Evolutionary conservation across 2,797 vertebrate species (phyloP), one percentile per base, ranked within the genome.

Genomic region (Lateolabrax maculatus): DNA sequence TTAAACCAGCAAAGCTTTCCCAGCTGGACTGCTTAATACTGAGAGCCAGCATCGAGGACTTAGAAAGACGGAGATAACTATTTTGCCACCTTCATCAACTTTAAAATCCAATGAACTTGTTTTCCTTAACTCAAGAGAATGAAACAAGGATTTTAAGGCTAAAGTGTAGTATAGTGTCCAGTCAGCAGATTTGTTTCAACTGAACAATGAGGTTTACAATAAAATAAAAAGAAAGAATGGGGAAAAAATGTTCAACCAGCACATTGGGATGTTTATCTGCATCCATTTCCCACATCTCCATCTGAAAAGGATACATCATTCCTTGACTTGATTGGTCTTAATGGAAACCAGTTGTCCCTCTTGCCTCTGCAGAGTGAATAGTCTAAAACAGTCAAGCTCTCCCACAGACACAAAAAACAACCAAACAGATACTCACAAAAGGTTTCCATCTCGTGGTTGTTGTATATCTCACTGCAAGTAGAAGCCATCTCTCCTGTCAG

Each of bases 341-440:
- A 92, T 90, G 49, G 69, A 80, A 88, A 92, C 77, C 87, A 91
- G 86, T 77, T 69, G 70, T 74, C 52, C 41, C 34, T 60, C 43
- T 29, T 69, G 64, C 51, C 23, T 75, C 64, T 16, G 4, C 63
- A 53, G 27, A 39, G 16, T 21, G 19, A 65, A n/a, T 15, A 25
- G 19, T 58, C 19, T 64, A 60, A 64, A 77, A 71, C 72, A 57
- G 58, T 31, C 39, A 2, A 57, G 43, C 52, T 63, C 74, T 79
- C 75, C 51, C 53, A 46, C 64, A 60, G 52, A 80, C 68, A 68
- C 39, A 81, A 79, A 71, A 71, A 53, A 82, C 44, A 61, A 58
- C 29, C 57, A 49, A 85, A 74, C 65, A 75, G 25, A 86, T 93
- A 93, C 92, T 94, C 81, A 94, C 93, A 83, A 18, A 62, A 36